These are phyloP conservation scores for Nebria ingens DNA, from an alignment of 1,140 invertebrate species.

Conservation along the genomic window DNA sequence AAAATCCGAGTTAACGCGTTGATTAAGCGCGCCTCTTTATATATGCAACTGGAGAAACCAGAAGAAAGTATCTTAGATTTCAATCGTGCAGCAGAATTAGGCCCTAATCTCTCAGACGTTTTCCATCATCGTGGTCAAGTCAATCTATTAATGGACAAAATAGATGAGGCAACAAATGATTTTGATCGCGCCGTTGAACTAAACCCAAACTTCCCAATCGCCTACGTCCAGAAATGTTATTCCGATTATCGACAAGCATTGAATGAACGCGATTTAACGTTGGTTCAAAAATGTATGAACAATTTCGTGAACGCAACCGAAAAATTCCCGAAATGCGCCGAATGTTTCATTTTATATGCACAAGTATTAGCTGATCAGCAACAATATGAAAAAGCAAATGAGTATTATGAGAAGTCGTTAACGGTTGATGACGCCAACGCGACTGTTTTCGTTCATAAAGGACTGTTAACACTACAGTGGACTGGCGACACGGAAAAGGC, in stretches of 20 bases:
- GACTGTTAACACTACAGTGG: constrained; percentile 73
- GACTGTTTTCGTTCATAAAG: constrained; percentile 76
- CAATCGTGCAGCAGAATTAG: constrained; percentile 57
- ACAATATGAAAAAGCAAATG: constrained; percentile 71
- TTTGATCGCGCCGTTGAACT: constrained; percentile 73
- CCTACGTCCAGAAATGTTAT: constrained; percentile 80
- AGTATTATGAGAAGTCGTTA: constrained; percentile 69
- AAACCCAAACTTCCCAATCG: constrained; percentile 72
- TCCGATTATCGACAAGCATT: constrained; percentile 64
- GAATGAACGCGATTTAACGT: constrained; percentile 40
- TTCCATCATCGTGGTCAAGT: constrained; percentile 59
- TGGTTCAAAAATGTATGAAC: constrained; percentile 49
- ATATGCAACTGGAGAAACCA: constrained; percentile 66
- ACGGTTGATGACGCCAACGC: constrained; percentile 78
- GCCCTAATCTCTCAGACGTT: constrained; percentile 58
- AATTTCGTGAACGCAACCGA: constrained; percentile 65
- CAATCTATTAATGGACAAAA: constrained; percentile 66
- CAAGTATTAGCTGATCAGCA: constrained; percentile 76
- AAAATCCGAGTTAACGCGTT: constrained; percentile 73
- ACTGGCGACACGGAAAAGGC: constrained; percentile 70
- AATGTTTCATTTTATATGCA: constrained; percentile 73
- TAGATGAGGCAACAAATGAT: constrained; percentile 67
- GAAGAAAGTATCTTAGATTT: constrained; percentile 70
- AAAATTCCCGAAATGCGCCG: constrained; percentile 72
- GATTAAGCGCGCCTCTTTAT: constrained; percentile 78